A percentile compares a stretch with the other conserved stretches of the same genome.
These are phyloP conservation scores for Abrostola triplasia DNA, from an alignment of 2,888 invertebrate species.

Conservation along the genomic window DNA sequence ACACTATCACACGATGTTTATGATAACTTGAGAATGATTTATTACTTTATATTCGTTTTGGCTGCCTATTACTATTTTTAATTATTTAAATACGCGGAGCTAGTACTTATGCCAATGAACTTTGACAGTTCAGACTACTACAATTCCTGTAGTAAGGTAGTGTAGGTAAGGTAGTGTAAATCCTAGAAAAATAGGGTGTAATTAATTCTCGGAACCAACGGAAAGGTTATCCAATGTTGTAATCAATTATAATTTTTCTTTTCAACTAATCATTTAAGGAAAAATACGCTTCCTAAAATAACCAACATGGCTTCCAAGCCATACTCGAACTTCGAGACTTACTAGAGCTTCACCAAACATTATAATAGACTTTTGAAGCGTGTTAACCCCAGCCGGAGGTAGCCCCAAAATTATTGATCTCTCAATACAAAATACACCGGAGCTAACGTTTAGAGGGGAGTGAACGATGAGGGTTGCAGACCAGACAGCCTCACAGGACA, in stretches of 20 bases:
- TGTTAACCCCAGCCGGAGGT: conserved; percentile 36
- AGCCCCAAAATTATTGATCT: conserved; percentile 59
- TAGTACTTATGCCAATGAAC: no score
- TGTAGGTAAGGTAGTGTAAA: no score
- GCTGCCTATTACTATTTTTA: no score
- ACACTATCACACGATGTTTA: no score
- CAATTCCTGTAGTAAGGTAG: no score
- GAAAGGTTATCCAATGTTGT: no score
- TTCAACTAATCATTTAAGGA: neutral
- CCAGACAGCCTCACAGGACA: conserved; percentile 35
- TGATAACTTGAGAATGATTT: no score
- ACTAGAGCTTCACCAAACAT: conserved; percentile 30
- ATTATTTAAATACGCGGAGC: no score
- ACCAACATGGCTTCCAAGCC: conserved; percentile 5
- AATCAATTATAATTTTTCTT: neutral
- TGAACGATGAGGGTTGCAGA: conserved; percentile 41
- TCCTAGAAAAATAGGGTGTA: no score
- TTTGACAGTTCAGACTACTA: no score
- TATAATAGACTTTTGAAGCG: conserved; percentile 34
- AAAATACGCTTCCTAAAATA: neutral
- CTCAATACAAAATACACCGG: conserved; percentile 43
- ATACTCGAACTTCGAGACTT: conserved; percentile 10
- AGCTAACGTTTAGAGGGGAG: conserved; percentile 43
- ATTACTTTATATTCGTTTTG: no score
- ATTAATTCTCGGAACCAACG: no score